Evolutionary conservation across 2,797 vertebrate genomes (phyloP).

Genomic region (Poeciliopsis gracilis): DNA sequence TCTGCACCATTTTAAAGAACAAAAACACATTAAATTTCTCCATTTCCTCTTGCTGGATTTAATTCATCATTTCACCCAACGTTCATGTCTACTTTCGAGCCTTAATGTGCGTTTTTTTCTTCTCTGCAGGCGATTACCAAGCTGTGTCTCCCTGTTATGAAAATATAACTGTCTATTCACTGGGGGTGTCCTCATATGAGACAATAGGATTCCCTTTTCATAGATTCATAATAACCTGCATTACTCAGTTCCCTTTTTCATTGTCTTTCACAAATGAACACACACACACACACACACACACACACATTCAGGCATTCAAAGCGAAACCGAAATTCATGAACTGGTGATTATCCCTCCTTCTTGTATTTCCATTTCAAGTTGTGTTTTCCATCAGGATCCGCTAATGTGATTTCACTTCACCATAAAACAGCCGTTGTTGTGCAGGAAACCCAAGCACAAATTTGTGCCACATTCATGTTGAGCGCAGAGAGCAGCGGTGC

Average conservation of each 20-base stretch:
- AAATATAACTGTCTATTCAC: conserved; percentile 37
- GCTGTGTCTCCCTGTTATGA: conserved; percentile 52
- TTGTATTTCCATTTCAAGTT: conserved; percentile 59
- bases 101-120: conserved; percentile 20
- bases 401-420: neutral
- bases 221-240: conserved; percentile 46
- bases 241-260: conserved; percentile 63
- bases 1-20: neutral
- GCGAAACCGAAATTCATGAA: conserved; percentile 66
- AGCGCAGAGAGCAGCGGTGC: conserved; percentile 6
- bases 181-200: conserved; percentile 67
- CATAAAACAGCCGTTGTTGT: neutral
- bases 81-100: conserved; percentile 1
- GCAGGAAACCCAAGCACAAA: neutral
- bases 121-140: conserved; percentile 27
- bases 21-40: neutral
- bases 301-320: conserved; percentile 49
- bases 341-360: conserved; percentile 47
- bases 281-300: neutral
- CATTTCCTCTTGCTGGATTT: conserved; percentile 7
- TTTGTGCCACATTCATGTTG: conserved; percentile 7
- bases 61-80: conserved; percentile 8
- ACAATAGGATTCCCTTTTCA: conserved; percentile 79
- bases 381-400: conserved; percentile 25
- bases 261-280: conserved; percentile 39